Evolutionary conservation across 1,140 invertebrate genomes (phyloP).

Genomic region (Caenorhabditis latens): DNA sequence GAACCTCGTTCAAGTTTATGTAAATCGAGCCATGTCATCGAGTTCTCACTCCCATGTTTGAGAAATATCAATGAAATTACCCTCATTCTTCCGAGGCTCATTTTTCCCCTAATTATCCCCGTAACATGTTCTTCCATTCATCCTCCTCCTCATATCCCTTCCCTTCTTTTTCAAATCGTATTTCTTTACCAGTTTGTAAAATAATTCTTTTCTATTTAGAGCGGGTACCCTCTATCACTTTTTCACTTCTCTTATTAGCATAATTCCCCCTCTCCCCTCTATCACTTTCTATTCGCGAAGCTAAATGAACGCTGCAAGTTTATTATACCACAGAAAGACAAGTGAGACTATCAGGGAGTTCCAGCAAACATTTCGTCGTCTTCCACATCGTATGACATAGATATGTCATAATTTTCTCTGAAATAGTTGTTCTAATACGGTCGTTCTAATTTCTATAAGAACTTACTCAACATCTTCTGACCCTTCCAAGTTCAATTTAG

Average conservation of each 20-base stretch:
- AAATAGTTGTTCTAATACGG: background rate
- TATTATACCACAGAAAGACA: background rate
- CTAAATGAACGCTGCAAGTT: background rate
- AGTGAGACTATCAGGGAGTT: background rate
- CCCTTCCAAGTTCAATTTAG: background rate
- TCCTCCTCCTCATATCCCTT: background rate
- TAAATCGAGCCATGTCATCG: constrained; percentile 19
- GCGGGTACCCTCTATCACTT: constrained; percentile 2
- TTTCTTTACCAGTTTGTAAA: constrained; percentile 5
- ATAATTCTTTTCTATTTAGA: constrained; percentile 1
- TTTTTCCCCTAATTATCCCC: background rate
- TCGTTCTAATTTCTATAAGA: background rate
- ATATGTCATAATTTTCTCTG: constrained; percentile 20
- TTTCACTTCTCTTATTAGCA: constrained; percentile 33
- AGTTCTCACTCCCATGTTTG: constrained; percentile 37
- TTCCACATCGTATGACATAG: constrained; percentile 19
- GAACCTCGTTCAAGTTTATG: constrained; percentile 35
- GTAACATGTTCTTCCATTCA: background rate
- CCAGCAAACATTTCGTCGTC: background rate
- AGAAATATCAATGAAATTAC: background rate
- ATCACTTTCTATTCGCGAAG: background rate
- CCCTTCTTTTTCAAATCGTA: no score
- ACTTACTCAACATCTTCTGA: constrained; percentile 3
- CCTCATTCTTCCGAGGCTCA: background rate
- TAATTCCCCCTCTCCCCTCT: background rate